Evolutionary conservation across 2,888 invertebrate genomes (phyloP), one percentile per base, ranked within the genome.

Genomic region (Caenorhabditis sp.): DNA sequence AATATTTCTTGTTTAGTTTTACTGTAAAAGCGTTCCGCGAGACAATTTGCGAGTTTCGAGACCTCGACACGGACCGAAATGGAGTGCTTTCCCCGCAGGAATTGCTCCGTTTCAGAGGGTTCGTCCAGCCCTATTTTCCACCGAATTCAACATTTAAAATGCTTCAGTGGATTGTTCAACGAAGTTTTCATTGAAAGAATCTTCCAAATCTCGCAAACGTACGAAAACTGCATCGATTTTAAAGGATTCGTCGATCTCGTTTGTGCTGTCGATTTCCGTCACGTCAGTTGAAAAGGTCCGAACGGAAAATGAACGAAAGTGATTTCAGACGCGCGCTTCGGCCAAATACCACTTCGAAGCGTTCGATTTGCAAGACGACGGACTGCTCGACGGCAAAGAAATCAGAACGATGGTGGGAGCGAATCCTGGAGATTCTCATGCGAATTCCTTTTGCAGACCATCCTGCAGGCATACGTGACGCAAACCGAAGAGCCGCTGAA

Each of bases 181-280:
- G 15, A 27, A 1, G n/a, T 61, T 2, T 77, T 77, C 52, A 43
- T 72, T 6, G 41, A 56, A 20, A 15, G 77, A 30, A 27, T 72
- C 4, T 63, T 72, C 24, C 72, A 77, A 8, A 72, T 77, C 32
- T 72, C 71, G 8, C 30, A 46, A 24, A 35, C 41, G 8, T 77
- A 72, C 27, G 77, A 72, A 7, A 65, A 55, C 30, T 62, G 35
- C 32, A 26, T 78, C 24, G 72, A 78, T 35, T 78, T 78, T 53
- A 72, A 71, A 11, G 78, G 66, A n/a, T 78, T 72, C 30, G 68
- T 78, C 22, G 72, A 78, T 41, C 22, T 78, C 30, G 13, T 53
- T 9, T 48, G 58, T 5, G 78, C 78, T 3, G 37, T 78, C 17
- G n/a, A 27, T n/a, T 72, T 73, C 30, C 48, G 68, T 27, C 61